Conservation (phyloP, 2,888 invertebrate genomes). For the Leptogaster cylindrica region DNA sequence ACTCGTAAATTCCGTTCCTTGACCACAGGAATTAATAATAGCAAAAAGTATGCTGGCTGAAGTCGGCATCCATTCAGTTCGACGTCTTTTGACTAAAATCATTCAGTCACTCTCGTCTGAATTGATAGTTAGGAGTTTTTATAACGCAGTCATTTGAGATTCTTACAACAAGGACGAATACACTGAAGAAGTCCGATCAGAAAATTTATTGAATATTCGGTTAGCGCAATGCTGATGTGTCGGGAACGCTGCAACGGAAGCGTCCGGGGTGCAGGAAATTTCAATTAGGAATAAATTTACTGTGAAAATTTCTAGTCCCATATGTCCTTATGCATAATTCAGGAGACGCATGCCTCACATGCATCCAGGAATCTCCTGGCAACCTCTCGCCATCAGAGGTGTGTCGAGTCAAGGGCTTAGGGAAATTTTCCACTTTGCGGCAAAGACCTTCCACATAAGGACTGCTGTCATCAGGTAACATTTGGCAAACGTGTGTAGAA, state of each 20-base stretch:
- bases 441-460: constrained; percentile 10
- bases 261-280: not conserved
- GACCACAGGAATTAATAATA: constrained; percentile 29
- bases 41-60: not conserved
- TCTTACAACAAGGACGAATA: constrained; percentile 2
- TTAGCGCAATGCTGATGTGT: not conserved
- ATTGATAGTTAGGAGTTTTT: constrained; percentile 25
- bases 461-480: constrained; percentile 28
- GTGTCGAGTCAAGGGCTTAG: not conserved
- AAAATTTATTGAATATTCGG: not conserved
- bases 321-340: constrained; percentile 38
- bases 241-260: not conserved
- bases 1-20: constrained; percentile 39
- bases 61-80: constrained; percentile 1
- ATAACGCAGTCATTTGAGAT: constrained; percentile 14
- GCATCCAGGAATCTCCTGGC: not conserved
- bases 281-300: constrained; percentile 37
- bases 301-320: constrained; percentile 1
- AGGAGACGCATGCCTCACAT: constrained; percentile 3
- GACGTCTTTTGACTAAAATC: constrained; percentile 3
- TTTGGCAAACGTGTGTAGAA: constrained; percentile 17
- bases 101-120: not conserved
- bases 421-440: constrained; percentile 10
- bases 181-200: not conserved
- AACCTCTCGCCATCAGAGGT: not conserved